These are phyloP conservation scores for Salminus brasiliensis DNA, from an alignment of 2,113 vertebrate genomes.

Conservation along the genomic window DNA sequence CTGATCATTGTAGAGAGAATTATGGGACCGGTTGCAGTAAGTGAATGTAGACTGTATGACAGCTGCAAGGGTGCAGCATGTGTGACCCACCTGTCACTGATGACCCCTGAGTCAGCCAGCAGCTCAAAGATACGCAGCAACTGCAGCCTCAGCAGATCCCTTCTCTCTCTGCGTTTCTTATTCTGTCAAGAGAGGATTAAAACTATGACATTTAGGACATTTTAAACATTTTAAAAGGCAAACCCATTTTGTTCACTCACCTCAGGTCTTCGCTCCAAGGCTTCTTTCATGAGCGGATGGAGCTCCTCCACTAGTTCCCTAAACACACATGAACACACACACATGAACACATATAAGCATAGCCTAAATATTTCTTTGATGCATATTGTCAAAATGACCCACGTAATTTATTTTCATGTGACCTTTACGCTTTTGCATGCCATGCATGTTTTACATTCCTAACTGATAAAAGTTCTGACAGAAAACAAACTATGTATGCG, in stretches of 20 bases:
- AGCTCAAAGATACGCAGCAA: slow-evolving; percentile 95
- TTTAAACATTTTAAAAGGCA: not conserved
- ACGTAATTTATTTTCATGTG: not conserved
- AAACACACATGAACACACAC: slow-evolving; percentile 39
- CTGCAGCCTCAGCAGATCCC: slow-evolving; percentile 92
- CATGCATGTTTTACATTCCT: not conserved
- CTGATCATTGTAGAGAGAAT: not conserved
- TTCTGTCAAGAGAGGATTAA: slow-evolving; percentile 76
- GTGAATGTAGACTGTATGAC: not conserved
- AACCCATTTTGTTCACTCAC: slow-evolving; percentile 69
- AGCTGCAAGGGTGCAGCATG: not conserved
- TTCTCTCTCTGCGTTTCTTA: slow-evolving; percentile 93
- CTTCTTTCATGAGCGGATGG: slow-evolving; percentile 98
- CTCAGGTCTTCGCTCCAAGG: slow-evolving; percentile 95
- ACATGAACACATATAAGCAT: not conserved
- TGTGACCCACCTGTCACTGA: slow-evolving; percentile 92
- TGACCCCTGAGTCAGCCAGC: slow-evolving; percentile 93
- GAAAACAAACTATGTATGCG: not conserved
- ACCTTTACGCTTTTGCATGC: not conserved
- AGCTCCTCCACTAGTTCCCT: slow-evolving; percentile 99
- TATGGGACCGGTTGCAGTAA: not conserved
- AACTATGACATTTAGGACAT: no score
- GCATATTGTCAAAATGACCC: not conserved
- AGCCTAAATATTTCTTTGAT: not conserved
- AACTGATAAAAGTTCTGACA: not conserved